A percentile compares a stretch with the other conserved stretches of the same genome.
phyloP scores from a whole-genome alignment of 2,113 vertebrate species.

The Paradisaea rubra region DNA sequence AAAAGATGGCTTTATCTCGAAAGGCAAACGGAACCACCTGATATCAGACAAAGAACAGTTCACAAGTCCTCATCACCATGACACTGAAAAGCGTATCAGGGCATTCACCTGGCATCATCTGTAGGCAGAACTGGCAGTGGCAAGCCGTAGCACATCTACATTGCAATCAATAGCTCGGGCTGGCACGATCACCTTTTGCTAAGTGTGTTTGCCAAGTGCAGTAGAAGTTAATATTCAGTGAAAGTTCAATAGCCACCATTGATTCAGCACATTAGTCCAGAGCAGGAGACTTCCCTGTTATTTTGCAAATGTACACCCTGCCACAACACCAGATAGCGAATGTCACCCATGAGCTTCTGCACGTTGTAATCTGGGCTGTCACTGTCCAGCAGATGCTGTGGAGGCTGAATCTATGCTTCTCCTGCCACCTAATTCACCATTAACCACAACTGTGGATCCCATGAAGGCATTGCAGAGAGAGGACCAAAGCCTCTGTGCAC shows the following conservation, averaged over 20 bases:
- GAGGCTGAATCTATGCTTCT: background rate
- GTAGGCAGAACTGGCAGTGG: background rate
- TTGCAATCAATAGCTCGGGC: background rate
- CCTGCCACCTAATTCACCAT: background rate
- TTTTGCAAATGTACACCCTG: background rate
- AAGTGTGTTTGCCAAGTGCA: background rate
- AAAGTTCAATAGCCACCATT: background rate
- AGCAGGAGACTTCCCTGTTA: background rate
- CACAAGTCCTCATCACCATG: background rate
- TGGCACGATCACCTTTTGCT: background rate
- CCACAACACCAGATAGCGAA: background rate
- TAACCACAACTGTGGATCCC: background rate
- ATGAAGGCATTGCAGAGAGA: fast-evolving
- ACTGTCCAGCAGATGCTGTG: background rate
- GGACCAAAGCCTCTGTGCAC: background rate
- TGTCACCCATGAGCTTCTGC: background rate
- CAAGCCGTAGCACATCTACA: background rate
- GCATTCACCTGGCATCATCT: background rate
- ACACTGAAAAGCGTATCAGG: background rate
- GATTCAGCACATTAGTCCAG: background rate
- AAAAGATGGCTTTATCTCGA: background rate
- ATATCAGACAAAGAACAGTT: background rate
- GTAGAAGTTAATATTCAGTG: constrained; percentile 21
- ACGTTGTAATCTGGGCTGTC: background rate
- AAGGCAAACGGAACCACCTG: background rate